Evolutionary conservation across 1,140 invertebrate species (phyloP), one percentile per base, ranked within the genome.

Genomic region (Drosophila orena): DNA sequence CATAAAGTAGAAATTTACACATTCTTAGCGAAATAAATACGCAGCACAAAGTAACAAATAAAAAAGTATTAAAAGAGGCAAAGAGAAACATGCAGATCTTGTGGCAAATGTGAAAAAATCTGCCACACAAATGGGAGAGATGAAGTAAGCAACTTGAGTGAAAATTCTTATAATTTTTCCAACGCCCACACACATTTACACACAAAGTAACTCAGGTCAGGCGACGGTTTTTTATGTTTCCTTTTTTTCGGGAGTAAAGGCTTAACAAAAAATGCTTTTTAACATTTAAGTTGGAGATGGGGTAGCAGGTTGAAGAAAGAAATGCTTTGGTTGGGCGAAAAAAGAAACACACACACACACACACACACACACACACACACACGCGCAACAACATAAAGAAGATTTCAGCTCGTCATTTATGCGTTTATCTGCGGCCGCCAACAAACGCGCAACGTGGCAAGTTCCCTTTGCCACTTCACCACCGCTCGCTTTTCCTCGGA

Each of bases 1-100:
- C 79, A 86, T 88, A 89, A 89, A 89, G 84, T 89, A 89, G 76
- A 89, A 89, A 89, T 89, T 89, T 89, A 89, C 84, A 89, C 84
- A 89, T 89, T 89, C 84, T 89, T 89, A 88, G 73, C 69, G 59
- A 89, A 89, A 80, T 83, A 88, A 88, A 83, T 77, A 89, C 77
- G 47, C 60, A 15, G 49, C 59, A 61, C 42, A 77, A 84, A 79
- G 52, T 58, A 50, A 35, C 42, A 27, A 49, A 38, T 57, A 34
- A 12, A 54, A 59, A 40, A 38, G 37, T 20, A 15, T n/a, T 34
- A 17, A 35, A 46, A 27, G 30, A 56, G 20, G 43, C 43, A 43
- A 50, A 55, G 40, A 34, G 40, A 79, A 56, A 53, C 64, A 70
- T 56, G 40, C 42, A 69, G 66, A 69, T 68, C 50, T 69, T 20